Base-by-base conservation (phyloP, 2,113 vertebrate genomes). In the Festucalex cinctus region DNA sequence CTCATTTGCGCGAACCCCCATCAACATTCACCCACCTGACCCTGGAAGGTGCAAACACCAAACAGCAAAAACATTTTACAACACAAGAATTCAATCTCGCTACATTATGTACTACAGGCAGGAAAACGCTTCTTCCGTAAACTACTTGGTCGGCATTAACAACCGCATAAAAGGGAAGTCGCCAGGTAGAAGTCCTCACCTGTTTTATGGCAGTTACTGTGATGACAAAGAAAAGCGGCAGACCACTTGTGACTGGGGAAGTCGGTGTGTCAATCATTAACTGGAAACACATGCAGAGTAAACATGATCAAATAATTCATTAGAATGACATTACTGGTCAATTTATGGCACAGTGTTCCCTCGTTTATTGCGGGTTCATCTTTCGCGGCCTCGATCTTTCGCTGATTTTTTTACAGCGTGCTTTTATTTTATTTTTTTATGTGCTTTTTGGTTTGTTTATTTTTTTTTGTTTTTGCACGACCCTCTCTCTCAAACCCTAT, bases 201-300 rank as follows among this genome's bases (percentile, higher is more conserved):
- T 99, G 97, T 89, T 99, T 99, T 83, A 99, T 97, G 86, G 97
- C 97, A 12, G 97, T 99, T 80, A 99, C 95, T 73, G 94, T 96
- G 85, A 99, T 99, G 84, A 99, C 97, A 91, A 99, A 99, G 89
- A 99, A 97, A 66, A 99, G 94, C 63, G 97, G 97, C 89, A 99
- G 94, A 82, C 97, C 97, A 65, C 97, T 99, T 83, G 97, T 99
- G 85, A 98, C 89, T 69, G 97, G 97, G 89, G 96, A 99, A 66
- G 97, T 99, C 65, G 97, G 97, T 39, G 97, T 99, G 86, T 99
- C 97, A 78, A 99, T 98, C 97, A 99, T 98, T 82, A 99, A 93
- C 97, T 99, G 57, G 14, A 49, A 68, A 68, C 8, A 75, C 14
- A 68, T 8, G 74, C 12, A 74, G n/a, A 53, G 51, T 12, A 6